Evolutionary conservation across 23 tunicate genomes (phyloP), one percentile per base, ranked within the genome.

Genomic region (Oikopleura albicans): DNA sequence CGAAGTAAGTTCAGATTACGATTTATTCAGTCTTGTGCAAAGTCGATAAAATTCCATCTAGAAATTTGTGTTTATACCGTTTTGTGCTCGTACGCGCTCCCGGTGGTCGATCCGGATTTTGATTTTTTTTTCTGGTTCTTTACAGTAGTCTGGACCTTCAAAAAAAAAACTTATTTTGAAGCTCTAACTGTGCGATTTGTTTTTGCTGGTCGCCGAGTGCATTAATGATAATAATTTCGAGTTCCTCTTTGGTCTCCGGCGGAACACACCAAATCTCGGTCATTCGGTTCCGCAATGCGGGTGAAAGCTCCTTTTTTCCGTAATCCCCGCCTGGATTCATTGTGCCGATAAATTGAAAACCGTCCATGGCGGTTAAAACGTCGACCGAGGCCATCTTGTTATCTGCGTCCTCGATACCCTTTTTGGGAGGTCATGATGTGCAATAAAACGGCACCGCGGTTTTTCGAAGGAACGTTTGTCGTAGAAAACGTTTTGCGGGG

Each of bases 321-420:
- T 79, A 93, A 71, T 93, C 98, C 1, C 98, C 98, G 4, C 98
- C 98, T 33, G 98, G 98, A 86, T 93, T 93, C 98, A 93, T 93
- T 8, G 98, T 93, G 39, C 94, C 88, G 85, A 93, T 66, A 83
- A 93, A 93, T 41, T 93, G 94, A 75, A 93, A 93, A 0, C 94
- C 94, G 0, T 39, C n/a, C n/a, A 66, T 66, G 27, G 97, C 97
- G 33, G 85, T 49, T 49, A 49, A 49, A 16, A 49, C 59, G 22
- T 49, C 71, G 38, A 92, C 71, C 33, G 83, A 56, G 34, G 88
- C 76, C 2, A 39, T 39, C 1, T 41, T 40, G n/a, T 84, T 86
- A 34, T 76, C 34, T 39, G 34, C 63, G 39, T 83, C 36, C 1
- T 12, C 1, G 16, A 38, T 41, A 39, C 76, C 59, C n/a, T n/a